A percentile compares a stretch with the other conserved stretches of the same genome.
phyloP scores from a whole-genome alignment of 1,140 invertebrate species.

The Hestina assimilis region DNA sequence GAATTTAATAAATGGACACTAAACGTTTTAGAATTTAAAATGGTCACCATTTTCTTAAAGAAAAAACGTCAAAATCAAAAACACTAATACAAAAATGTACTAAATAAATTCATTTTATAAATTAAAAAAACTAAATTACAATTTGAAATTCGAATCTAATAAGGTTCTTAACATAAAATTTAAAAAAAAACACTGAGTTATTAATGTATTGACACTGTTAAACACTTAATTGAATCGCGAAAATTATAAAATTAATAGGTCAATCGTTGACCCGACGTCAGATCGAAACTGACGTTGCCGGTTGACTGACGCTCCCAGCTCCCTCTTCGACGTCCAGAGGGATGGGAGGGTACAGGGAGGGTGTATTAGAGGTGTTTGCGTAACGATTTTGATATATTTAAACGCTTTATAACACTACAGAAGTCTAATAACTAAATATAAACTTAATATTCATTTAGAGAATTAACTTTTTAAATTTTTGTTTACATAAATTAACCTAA shows the following conservation, averaged over 20 bases:
- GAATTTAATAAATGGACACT: background rate
- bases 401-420: background rate
- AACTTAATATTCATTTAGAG: too few species aligned
- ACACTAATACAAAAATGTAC: constrained; percentile 10
- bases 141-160: background rate
- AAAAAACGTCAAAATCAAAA: background rate
- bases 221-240: background rate
- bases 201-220: background rate
- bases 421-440: too few species aligned
- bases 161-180: too few species aligned
- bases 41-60: constrained; percentile 9
- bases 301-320: constrained; percentile 50
- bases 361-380: constrained; percentile 26
- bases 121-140: background rate
- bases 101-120: constrained; percentile 2
- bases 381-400: background rate
- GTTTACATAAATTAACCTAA: too few species aligned
- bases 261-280: constrained; percentile 28
- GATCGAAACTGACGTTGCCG: constrained; percentile 30
- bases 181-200: too few species aligned
- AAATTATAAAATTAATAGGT: constrained; percentile 1
- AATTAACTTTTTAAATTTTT: too few species aligned
- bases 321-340: constrained; percentile 48
- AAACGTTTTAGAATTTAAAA: background rate
- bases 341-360: constrained; percentile 43